Conservation (phyloP, 1,140 invertebrate species). For the Pseudobourletiella spinata region DNA sequence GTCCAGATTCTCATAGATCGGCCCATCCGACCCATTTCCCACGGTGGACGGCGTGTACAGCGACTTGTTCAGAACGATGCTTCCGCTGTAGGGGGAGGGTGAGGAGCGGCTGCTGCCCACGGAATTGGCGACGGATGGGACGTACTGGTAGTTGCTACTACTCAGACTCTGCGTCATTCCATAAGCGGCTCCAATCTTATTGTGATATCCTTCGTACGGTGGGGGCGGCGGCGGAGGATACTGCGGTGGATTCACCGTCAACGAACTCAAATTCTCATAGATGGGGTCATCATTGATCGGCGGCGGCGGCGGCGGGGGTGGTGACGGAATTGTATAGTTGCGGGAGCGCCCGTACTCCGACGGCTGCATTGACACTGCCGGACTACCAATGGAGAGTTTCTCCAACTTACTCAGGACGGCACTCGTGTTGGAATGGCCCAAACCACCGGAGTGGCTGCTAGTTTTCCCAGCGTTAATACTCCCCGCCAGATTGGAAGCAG, state of each 20-base stretch:
- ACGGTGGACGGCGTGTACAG: background rate
- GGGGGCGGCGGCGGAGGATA: slow-evolving; percentile 21
- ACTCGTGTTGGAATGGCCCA: background rate
- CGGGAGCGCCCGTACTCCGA: background rate
- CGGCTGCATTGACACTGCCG: background rate
- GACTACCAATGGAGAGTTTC: background rate
- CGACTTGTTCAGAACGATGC: slow-evolving; percentile 18
- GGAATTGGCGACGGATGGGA: slow-evolving; percentile 15
- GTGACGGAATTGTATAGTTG: slow-evolving; percentile 6
- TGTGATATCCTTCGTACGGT: slow-evolving; percentile 27
- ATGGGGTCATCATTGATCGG: slow-evolving; percentile 14
- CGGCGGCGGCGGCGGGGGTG: slow-evolving; percentile 9
- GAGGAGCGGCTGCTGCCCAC: slow-evolving; percentile 20
- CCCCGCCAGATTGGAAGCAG: background rate
- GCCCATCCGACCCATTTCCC: slow-evolving; percentile 15
- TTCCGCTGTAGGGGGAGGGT: slow-evolving; percentile 24
- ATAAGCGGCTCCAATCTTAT: slow-evolving; percentile 19
- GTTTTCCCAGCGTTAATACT: background rate
- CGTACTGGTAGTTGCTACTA: slow-evolving; percentile 9
- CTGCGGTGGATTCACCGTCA: slow-evolving; percentile 12
- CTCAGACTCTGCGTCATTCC: background rate
- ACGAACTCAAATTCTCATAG: slow-evolving; percentile 20
- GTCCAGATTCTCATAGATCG: slow-evolving; percentile 29
- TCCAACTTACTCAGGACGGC: slow-evolving; percentile 1
- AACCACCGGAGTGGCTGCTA: background rate